A percentile compares a stretch with the other conserved stretches of the same genome.
Conservation (phyloP, 2,113 vertebrate species). For the Accipiter cooperii region DNA sequence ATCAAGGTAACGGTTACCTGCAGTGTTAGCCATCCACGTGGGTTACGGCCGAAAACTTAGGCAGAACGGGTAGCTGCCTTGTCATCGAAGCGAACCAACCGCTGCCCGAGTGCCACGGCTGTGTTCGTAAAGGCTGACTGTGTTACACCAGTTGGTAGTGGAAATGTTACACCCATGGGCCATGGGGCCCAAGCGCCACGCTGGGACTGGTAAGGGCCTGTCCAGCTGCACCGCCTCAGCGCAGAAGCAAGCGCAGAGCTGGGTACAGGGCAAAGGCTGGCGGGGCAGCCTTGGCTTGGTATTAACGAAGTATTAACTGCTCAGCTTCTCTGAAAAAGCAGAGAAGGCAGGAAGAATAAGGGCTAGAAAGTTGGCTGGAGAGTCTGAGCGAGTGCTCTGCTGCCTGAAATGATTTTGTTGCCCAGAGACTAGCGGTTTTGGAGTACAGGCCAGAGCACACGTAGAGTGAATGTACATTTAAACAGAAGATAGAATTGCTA, state of each 20-base stretch:
- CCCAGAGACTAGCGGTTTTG: not conserved
- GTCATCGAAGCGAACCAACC: rapidly evolving
- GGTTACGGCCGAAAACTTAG: no score
- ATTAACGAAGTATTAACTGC: no score
- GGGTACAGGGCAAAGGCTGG: not conserved
- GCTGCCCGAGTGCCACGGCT: not conserved
- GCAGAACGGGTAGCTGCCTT: not conserved
- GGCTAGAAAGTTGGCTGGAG: not conserved
- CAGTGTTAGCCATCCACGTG: rapidly evolving
- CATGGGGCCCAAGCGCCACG: no score
- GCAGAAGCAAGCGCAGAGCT: not conserved
- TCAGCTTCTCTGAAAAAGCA: not conserved
- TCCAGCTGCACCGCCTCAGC: rapidly evolving
- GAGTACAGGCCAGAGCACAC: not conserved
- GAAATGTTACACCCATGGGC: not conserved
- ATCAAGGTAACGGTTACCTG: not conserved
- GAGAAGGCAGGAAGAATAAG: not conserved
- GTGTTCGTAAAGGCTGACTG: not conserved
- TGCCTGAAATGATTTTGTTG: not conserved
- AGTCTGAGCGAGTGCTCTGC: not conserved
- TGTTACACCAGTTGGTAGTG: rapidly evolving
- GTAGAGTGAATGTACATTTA: not conserved
- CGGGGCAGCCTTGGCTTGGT: not conserved
- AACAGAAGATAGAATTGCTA: not conserved
- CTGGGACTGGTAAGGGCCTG: rapidly evolving